Evolutionary conservation across 2,797 vertebrate genomes (phyloP), one percentile per base, ranked within the genome.

Genomic region (Hephaestus fuliginosus): DNA sequence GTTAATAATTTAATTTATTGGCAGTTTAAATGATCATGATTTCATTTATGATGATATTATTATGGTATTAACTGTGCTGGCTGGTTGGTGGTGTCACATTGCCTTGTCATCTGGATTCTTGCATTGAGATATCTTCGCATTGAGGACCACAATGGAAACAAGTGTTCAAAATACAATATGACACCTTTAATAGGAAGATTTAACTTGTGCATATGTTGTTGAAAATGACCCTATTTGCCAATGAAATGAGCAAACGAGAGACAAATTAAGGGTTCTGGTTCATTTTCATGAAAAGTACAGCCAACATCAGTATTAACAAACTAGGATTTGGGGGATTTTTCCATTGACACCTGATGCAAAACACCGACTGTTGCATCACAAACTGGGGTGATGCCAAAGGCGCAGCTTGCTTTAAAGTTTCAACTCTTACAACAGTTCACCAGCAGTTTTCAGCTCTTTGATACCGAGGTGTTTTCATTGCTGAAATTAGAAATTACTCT

Each of bases 271-370:
- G 8, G 33, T n/a, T 71, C 14, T 1, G 25, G 53, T 48, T 72
- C 9, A 20, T 66, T 64, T 65, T 46, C 14, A 14, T 22, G 39
- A 41, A 66, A 49, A 30, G 14, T 20, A 25, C 18, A 46, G 15
- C 44, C 57, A 43, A 20, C 12, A 44, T 28, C 30, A 64, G 15
- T 30, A 22, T 71, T 20, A 65, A 49, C 41, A 62, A 63, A 63
- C 63, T 20, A 14, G 14, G 4, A 63, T 68, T 72, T 72, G 18
- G 15, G 8, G 41, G 17, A 36, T 70, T 62, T 64, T 4, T 3
- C 28, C 13, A n/a, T 5, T 63, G n/a, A 76, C 36, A 70, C n/a
- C 44, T 64, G 43, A 72, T 72, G 63, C 43, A 64, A 75, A 75
- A 64, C 39, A 49, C 7, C 2, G 1, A 9, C 41, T 36, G 6